These are phyloP conservation scores for Montipora cactus DNA, from an alignment of 64 coral and sea anemone species.

Conservation along the genomic window DNA sequence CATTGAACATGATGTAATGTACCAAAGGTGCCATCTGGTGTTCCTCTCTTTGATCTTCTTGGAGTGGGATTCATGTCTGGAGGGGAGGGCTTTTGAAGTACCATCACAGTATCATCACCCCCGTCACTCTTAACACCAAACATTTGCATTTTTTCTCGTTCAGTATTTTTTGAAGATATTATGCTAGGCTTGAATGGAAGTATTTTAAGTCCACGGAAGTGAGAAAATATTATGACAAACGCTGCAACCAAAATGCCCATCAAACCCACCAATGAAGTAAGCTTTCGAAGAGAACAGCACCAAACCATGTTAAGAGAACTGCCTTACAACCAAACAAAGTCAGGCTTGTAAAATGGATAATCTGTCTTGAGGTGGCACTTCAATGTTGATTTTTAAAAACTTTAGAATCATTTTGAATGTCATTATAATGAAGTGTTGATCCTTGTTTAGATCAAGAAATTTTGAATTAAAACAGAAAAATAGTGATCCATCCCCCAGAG, in stretches of 20 bases:
- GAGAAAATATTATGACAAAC: slow-evolving; percentile 1
- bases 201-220: slow-evolving; percentile 9
- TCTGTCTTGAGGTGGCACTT: too few relatives aligned
- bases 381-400: too few relatives aligned
- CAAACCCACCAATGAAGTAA: neutral
- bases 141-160: neutral
- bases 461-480: neutral
- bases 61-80: slow-evolving; percentile 83
- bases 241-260: neutral
- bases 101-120: slow-evolving; percentile 46
- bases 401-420: too few relatives aligned
- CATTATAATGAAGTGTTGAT: neutral
- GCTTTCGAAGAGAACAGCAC: slow-evolving; percentile 21
- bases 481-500: neutral
- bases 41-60: slow-evolving; percentile 59
- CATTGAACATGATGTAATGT: neutral
- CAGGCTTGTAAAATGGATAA: neutral
- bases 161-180: neutral
- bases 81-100: slow-evolving; percentile 57
- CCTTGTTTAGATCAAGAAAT: neutral
- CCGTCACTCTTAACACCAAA: slow-evolving; percentile 13
- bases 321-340: neutral
- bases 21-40: slow-evolving; percentile 68
- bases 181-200: neutral
- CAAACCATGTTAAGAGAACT: neutral